Percentiles rank a stretch among this genome's conserved stretches.
These are phyloP conservation scores for Leptoclinus maculatus DNA, from an alignment of 2,797 vertebrate genomes.

Conservation along the genomic window DNA sequence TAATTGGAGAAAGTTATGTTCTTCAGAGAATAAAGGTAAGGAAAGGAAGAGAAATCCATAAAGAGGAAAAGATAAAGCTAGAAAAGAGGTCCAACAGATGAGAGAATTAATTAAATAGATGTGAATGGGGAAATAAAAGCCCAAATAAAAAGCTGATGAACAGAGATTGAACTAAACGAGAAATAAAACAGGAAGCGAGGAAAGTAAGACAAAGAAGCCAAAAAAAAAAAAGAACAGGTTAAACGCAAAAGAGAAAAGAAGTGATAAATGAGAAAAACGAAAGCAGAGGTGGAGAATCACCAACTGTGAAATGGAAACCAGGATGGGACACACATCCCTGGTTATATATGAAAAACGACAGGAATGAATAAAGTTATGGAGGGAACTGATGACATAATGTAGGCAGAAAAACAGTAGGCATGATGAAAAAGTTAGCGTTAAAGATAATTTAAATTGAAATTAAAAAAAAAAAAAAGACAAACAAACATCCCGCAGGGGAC, in stretches of 20 bases:
- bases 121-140: background rate
- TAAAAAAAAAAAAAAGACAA: background rate
- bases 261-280: slow-evolving; percentile 29
- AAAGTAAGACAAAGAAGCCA: background rate
- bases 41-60: background rate
- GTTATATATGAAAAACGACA: background rate
- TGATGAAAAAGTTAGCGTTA: background rate
- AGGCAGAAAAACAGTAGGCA: background rate
- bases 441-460: background rate
- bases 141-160: background rate
- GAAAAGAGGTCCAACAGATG: background rate
- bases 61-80: background rate
- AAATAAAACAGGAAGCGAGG: slow-evolving; percentile 10
- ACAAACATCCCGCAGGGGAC: background rate
- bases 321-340: background rate
- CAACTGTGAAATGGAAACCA: slow-evolving; percentile 57
- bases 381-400: background rate
- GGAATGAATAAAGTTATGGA: too few relatives aligned
- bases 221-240: background rate
- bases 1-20: background rate
- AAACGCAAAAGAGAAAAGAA: slow-evolving; percentile 28
- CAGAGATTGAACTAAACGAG: background rate
- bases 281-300: slow-evolving; percentile 25
- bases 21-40: background rate
- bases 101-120: background rate